These are phyloP conservation scores for Puffinus mauretanicus DNA, from an alignment of 2,113 vertebrate genomes.

Conservation along the genomic window DNA sequence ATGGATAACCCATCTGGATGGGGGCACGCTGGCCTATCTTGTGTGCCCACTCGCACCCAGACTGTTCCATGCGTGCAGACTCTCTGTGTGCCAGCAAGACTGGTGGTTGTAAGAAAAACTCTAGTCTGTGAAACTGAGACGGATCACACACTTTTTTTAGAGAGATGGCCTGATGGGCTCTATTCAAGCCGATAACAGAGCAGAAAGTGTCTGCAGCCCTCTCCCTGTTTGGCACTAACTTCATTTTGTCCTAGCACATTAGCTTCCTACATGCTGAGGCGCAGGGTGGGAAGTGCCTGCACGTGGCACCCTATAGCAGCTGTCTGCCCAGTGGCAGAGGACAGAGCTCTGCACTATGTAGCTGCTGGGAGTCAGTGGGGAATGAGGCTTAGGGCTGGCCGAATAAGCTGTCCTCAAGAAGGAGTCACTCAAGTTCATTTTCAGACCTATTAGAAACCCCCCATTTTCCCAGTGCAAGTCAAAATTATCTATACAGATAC, in stretches of 20 bases:
- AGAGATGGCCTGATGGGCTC: neutral
- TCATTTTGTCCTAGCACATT: neutral
- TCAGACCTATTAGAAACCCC: neutral
- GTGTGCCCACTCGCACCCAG: neutral
- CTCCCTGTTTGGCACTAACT: neutral
- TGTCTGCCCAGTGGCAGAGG: neutral
- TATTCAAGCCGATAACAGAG: neutral
- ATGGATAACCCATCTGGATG: neutral
- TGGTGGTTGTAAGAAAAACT: neutral
- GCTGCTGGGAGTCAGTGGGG: neutral
- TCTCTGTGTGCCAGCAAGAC: neutral
- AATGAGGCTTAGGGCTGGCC: neutral
- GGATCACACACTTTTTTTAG: fast-evolving
- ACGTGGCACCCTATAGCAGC: neutral
- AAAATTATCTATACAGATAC: neutral
- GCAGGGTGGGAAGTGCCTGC: neutral
- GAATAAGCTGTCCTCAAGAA: neutral
- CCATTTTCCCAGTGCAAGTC: neutral
- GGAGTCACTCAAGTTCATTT: neutral
- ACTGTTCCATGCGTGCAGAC: neutral
- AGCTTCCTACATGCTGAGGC: neutral
- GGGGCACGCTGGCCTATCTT: fast-evolving
- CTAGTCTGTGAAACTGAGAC: neutral
- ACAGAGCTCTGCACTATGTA: neutral
- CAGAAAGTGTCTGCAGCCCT: neutral